Evolutionary conservation across 37 sponge, comb jelly and placozoan species (phyloP), one percentile per base, ranked within the genome.

Genomic region (Axinella damicornis): DNA sequence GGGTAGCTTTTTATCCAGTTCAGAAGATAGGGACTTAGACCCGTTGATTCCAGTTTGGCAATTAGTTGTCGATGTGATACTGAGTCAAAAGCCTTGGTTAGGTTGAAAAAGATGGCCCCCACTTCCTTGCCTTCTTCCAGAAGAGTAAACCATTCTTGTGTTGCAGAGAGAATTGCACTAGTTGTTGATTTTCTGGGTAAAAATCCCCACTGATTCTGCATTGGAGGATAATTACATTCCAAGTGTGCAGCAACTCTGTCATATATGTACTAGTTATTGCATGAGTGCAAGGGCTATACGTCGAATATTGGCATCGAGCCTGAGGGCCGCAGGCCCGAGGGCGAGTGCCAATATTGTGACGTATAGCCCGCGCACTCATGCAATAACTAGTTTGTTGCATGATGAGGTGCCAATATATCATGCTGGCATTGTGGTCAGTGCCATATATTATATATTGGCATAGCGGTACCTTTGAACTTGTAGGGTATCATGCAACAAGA

Each of bases 191-290:
- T 69, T 31, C 70, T 12, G 6, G 33, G 35, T 34, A 21, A 34
- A 34, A 69, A 69, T 5, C 70, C 70, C 70, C 70, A 69, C 15
- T 69, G 70, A 21, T 69, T 69, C 21, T 34, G 21, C 21, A 31
- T 21, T 36, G 28, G 70, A 5, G 70, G 70, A 31, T 34, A 32
- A 34, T 13, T 69, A 4, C 21, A 20, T 27, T 27, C 5, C 33
- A 69, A 34, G 34, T 15, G 37, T 2, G n/a, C 70, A 32, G 12
- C 12, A 32, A 69, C 21, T 31, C n/a, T 24, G 12, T 21, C 20
- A 12, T 69, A 34, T 31, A 69, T 46, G 46, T n/a, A n/a, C n/a
- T n/a, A n/a, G n/a, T n/a, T n/a, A n/a, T n/a, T n/a, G n/a, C n/a
- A n/a, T n/a, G n/a, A 13, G n/a, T n/a, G n/a, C n/a, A n/a, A n/a